Evolutionary conservation across 2,888 invertebrate species (phyloP), one percentile per base, ranked within the genome.

Genomic region (Oscheius sp.): DNA sequence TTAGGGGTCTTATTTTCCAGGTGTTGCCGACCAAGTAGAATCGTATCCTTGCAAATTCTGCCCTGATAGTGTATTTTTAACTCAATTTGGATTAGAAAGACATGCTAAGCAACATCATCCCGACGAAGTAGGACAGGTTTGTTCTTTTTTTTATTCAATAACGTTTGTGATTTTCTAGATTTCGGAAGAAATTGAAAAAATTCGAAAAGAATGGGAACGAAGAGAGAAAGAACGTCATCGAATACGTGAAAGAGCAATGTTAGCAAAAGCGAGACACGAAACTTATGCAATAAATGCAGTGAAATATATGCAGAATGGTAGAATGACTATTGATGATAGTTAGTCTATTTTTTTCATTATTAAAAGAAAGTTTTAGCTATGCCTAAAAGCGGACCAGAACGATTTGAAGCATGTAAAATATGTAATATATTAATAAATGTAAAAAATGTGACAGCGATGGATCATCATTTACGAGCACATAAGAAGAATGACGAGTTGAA

Each of bases 1-100:
- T 2, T 3, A 2, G 12, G 41, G 12, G 41, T 17, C 5, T 33
- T 20, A 20, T 8, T 2, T 20, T 67, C 41, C 67, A 67, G 82
- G 82, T n/a, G 51, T 77, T n/a, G 81, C 82, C 1, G 76, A 82
- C 36, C 78, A 81, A 38, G 71, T 83, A 1, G 83, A 83, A 62
- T 76, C 77, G 1, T 83, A 80, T 70, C 83, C 83, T 2, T 83
- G 83, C 44, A 61, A 70, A 50, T 74, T 70, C 41, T 83, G 82
- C 61, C 47, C 64, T 2, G 78, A 82, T 12, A 68, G 73, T 26
- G 69, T 82, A 14, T 83, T 82, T 66, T 67, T 83, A 45, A 82
- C 83, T 20, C 54, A 70, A 4, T 67, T 62, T 6, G 80, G 80
- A 24, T 67, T 83, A 26, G 78, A 80, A 72, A 70, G 73, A 33